A percentile compares a stretch with the other conserved stretches of the same genome.
These are phyloP conservation scores for Egretta garzetta DNA, from an alignment of 2,113 vertebrate species.

Conservation along the genomic window DNA sequence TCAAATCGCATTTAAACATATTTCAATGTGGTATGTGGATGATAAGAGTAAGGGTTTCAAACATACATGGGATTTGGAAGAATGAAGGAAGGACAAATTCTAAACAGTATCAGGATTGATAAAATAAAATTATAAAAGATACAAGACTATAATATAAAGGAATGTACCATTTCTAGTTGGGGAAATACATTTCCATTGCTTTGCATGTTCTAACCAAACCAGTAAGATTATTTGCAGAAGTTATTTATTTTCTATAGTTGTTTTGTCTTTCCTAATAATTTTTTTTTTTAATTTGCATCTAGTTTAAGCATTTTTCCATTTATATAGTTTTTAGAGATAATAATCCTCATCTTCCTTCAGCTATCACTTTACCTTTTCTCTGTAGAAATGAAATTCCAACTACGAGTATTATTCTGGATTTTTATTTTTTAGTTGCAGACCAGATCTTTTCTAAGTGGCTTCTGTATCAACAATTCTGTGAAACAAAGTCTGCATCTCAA, in stretches of 20 bases:
- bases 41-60: conserved; percentile 27
- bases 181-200: neutral
- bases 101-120: neutral
- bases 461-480: neutral
- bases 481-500: neutral
- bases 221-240: neutral
- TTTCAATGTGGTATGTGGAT: neutral
- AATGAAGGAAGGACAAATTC: neutral
- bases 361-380: neutral
- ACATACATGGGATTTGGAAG: neutral
- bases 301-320: neutral
- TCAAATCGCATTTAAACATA: conserved; percentile 3
- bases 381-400: neutral
- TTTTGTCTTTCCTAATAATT: neutral
- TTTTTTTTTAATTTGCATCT: neutral
- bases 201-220: neutral
- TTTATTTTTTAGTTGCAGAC: neutral
- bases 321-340: neutral
- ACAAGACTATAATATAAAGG: neutral
- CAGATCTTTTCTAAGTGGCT: neutral
- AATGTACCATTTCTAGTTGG: neutral
- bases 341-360: neutral
- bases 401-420: neutral
- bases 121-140: neutral
- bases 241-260: neutral